phyloP scores from a whole-genome alignment of 1,140 invertebrate species.

The Drosophila obscura region DNA sequence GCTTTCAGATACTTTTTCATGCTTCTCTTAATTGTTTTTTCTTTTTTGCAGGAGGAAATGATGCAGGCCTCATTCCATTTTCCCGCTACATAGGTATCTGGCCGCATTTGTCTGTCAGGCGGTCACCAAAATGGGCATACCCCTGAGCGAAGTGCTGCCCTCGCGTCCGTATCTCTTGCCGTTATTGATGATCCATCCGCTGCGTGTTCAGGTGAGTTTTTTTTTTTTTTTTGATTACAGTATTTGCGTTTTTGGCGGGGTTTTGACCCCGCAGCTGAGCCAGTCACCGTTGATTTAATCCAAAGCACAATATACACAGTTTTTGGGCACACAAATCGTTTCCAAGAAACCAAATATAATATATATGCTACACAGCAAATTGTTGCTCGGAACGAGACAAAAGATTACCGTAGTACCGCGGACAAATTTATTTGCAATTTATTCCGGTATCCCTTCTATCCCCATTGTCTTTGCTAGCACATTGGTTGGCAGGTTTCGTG shows the following conservation, averaged over 20 bases:
- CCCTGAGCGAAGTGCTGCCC: conserved; percentile 91
- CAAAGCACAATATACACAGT: no score
- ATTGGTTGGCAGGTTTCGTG: neutral
- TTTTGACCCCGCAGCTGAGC: no score
- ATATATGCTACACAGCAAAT: neutral
- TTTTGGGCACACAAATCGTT: no score
- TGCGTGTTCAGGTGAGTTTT: conserved; percentile 92
- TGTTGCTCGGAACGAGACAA: neutral
- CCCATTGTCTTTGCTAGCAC: no score
- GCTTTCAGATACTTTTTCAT: neutral
- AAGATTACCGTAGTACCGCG: no score
- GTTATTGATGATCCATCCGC: conserved; percentile 93
- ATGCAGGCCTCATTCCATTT: conserved; percentile 97
- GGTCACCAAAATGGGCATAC: conserved; percentile 91
- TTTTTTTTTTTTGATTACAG: neutral
- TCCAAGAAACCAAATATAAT: neutral
- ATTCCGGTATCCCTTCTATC: no score
- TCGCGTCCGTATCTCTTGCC: conserved; percentile 89
- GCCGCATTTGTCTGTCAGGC: conserved; percentile 96
- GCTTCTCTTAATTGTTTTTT: neutral
- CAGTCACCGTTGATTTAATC: no score
- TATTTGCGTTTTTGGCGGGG: neutral
- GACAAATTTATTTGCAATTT: no score
- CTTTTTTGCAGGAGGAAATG: conserved; percentile 87
- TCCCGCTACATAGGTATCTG: conserved; percentile 97